Percentiles rank a stretch among this genome's conserved stretches.
Evolutionary conservation across 2,888 invertebrate genomes (phyloP).

Genomic region (Dicyrtoma fusca): DNA sequence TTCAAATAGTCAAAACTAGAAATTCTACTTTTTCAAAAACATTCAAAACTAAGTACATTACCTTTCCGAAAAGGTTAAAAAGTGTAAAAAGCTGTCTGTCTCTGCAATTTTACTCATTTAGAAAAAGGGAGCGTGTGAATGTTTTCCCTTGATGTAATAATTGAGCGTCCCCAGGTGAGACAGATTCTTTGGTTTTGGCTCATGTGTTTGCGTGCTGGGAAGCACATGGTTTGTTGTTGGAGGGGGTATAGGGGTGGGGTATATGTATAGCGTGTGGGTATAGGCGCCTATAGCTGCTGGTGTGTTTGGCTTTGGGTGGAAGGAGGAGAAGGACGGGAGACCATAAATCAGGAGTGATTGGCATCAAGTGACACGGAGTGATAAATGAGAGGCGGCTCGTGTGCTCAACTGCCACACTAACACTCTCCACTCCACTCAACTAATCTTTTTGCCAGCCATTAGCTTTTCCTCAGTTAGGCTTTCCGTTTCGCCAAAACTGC

Average conservation of each 20-base stretch:
- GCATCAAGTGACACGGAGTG: constrained; percentile 53
- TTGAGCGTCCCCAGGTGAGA: too few species aligned
- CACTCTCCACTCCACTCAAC: constrained; percentile 38
- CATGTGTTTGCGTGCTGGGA: too few species aligned
- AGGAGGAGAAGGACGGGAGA: constrained; percentile 35
- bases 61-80: too few species aligned
- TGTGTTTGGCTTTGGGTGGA: constrained; percentile 19
- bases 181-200: too few species aligned
- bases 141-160: too few species aligned
- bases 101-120: constrained; percentile 2
- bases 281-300: background rate
- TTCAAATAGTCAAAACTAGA: background rate
- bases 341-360: constrained; percentile 56
- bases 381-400: constrained; percentile 54
- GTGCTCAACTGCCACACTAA: constrained; percentile 39
- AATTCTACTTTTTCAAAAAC: background rate
- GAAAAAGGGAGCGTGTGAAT: too few species aligned
- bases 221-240: background rate
- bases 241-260: background rate
- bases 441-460: constrained; percentile 38
- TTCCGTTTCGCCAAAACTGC: constrained; percentile 33
- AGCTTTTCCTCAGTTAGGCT: constrained; percentile 37
- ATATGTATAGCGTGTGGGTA: background rate
- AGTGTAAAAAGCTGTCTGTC: too few species aligned
- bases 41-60: too few species aligned